Evolutionary conservation across 1,140 invertebrate species (phyloP).

Genomic region (Antheraea pernyi): DNA sequence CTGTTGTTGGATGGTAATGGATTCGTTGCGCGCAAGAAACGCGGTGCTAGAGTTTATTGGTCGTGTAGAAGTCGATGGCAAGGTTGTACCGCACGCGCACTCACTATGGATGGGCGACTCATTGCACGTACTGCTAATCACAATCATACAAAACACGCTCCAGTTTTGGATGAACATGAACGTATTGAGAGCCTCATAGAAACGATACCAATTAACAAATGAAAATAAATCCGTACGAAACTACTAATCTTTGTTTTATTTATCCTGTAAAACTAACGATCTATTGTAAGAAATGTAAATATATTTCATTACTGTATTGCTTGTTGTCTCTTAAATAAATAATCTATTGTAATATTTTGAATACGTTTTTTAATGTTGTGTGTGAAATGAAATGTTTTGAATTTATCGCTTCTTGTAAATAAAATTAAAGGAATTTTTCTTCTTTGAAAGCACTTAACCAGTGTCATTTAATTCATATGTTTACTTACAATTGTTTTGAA

Average conservation of each 20-base stretch:
- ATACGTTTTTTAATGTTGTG: no score
- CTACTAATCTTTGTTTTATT: neutral
- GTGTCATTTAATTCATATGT: no score
- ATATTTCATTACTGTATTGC: no score
- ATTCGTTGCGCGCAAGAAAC: constrained; percentile 60
- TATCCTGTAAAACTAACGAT: neutral
- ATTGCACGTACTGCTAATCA: constrained; percentile 38
- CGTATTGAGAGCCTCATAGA: constrained; percentile 68
- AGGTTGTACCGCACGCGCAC: constrained; percentile 52
- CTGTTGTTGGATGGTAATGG: constrained; percentile 56
- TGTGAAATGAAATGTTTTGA: no score
- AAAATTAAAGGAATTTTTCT: no score
- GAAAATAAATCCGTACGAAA: neutral
- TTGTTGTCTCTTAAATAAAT: no score
- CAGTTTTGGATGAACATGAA: constrained; percentile 35
- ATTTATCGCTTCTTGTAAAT: no score
- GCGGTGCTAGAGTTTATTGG: constrained; percentile 66
- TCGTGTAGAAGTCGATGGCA: constrained; percentile 49
- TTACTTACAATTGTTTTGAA: no score
- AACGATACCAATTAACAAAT: constrained; percentile 40
- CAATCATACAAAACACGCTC: constrained; percentile 47
- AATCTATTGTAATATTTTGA: no score
- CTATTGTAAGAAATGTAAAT: no score
- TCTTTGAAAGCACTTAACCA: no score
- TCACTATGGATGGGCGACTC: constrained; percentile 54